Evolutionary conservation across 2,113 vertebrate species (phyloP), one percentile per base, ranked within the genome.

Genomic region (Dryoscopus gambensis): DNA sequence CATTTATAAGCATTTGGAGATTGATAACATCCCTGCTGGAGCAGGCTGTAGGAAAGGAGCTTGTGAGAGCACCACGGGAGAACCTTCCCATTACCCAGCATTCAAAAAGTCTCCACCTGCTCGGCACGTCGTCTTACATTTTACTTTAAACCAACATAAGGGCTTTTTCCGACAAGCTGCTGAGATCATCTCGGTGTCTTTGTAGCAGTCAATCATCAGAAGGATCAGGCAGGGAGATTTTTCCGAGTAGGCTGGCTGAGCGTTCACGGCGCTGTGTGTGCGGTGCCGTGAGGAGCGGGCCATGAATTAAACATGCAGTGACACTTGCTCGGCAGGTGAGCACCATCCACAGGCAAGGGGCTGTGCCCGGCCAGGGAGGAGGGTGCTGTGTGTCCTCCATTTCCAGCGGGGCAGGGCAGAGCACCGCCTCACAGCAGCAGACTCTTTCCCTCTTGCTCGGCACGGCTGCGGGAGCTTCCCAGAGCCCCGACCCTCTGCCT

Each of bases 231-330:
- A 56, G 47, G 78, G 90, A 35, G 73, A 31, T 62, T 74, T 15
- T 39, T 57, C 44, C 0, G 6, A 47, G 78, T 0, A 22, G 73
- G 87, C 53, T 50, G 65, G 14, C 60, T 21, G 68, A 64, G 63
- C 0, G 2, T 6, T 44, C 59, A 2, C 2, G 1, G 39, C 5
- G 7, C 15, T 5, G 86, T 23, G 64, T 30, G 3, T 10, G 30
- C 23, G 3, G 53, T 0, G 33, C 64, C 2, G 2, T 1, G 30
- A 62, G 50, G 44, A 60, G 57, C 0, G 7, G 64, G 31, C 78
- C 15, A 84, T 46, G 90, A 92, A 93, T 95, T 92, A 83, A 93
- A 90, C 63, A 77, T 11, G 74, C 31, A 27, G 10, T 57, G 63
- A 37, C 5, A 85, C 76, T 65, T 46, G 49, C 70, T 56, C n/a